Conservation (phyloP, 2,113 vertebrate species). For the Prochilodus magdalenae region DNA sequence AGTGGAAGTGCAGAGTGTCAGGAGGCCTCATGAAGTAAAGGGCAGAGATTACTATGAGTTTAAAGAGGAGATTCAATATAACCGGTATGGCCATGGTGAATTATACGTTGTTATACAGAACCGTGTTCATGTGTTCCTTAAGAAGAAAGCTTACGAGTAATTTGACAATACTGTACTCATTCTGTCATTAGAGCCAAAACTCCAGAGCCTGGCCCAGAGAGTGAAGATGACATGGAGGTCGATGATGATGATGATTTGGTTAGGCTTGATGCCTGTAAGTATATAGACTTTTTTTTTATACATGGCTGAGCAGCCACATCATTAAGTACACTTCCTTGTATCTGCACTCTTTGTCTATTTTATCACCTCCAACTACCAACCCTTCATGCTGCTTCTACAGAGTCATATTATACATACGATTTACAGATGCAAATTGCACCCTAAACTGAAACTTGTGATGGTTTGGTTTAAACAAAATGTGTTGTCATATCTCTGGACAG, state of each 20-base stretch:
- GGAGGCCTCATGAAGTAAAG: conserved; percentile 70
- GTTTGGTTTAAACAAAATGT: neutral
- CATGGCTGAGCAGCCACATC: too few species aligned
- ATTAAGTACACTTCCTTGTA: too few species aligned
- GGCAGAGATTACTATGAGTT: conserved; percentile 87
- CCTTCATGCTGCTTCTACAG: too few species aligned
- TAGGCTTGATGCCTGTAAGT: conserved; percentile 83
- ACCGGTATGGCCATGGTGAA: conserved; percentile 73
- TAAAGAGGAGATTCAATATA: conserved; percentile 90
- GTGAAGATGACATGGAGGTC: conserved; percentile 72
- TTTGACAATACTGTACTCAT: too few species aligned
- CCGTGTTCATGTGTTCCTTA: neutral
- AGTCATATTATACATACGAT: neutral
- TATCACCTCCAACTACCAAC: too few species aligned
- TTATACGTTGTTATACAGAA: neutral
- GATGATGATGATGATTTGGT: conserved; percentile 79
- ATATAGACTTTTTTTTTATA: neutral
- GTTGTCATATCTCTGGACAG: neutral
- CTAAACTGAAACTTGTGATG: neutral
- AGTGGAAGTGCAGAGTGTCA: conserved; percentile 56
- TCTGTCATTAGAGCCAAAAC: conserved; percentile 80
- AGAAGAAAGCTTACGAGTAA: too few species aligned
- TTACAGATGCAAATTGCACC: neutral
- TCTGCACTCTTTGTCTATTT: too few species aligned
- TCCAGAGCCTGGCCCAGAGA: conserved; percentile 74